Evolutionary conservation across 2,113 vertebrate genomes (phyloP).

Genomic region (Diglossa brunneiventris): DNA sequence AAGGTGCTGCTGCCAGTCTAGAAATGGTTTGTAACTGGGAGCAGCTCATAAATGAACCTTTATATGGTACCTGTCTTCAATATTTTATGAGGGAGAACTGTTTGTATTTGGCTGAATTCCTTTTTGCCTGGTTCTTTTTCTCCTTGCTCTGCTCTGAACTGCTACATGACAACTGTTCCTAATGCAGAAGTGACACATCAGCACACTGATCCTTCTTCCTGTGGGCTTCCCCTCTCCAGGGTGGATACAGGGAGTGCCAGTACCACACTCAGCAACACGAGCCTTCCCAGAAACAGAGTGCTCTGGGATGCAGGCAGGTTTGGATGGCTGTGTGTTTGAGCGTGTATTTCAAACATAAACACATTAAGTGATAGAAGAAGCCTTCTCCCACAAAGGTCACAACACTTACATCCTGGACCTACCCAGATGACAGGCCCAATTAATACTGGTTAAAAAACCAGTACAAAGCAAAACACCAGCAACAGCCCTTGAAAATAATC

Average conservation of each 20-base stretch:
- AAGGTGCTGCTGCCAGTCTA: conserved; percentile 24
- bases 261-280: background rate
- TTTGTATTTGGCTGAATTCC: background rate
- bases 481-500: background rate
- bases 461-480: background rate
- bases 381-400: conserved; percentile 2
- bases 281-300: background rate
- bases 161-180: background rate
- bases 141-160: background rate
- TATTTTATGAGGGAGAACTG: background rate
- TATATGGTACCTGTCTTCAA: conserved; percentile 11
- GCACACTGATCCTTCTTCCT: background rate
- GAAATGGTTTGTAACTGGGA: conserved; percentile 20
- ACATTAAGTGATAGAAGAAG: background rate
- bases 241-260: background rate
- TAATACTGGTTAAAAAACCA: background rate
- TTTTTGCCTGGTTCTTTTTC: background rate
- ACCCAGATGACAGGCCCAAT: background rate
- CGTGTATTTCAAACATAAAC: conserved; percentile 37
- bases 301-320: background rate
- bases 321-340: background rate
- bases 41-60: conserved; percentile 37
- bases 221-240: background rate
- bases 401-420: background rate
- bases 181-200: background rate